Evolutionary conservation across 2,888 invertebrate species (phyloP).

Genomic region (Sepiola atlantica): DNA sequence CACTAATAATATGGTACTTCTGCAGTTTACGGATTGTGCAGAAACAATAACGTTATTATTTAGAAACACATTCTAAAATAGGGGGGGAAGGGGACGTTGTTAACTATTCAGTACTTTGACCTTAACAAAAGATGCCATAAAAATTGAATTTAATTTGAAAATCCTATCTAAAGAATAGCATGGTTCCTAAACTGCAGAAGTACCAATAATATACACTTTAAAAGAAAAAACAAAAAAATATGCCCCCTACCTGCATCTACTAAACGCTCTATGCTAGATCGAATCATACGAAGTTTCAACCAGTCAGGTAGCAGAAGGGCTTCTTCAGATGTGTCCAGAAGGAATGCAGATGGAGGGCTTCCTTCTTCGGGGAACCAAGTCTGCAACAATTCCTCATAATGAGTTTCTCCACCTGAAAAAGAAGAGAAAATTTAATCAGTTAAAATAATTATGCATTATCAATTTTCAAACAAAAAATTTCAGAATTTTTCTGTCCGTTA

Average conservation of each 20-base stretch:
- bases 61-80: too few species aligned
- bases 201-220: not conserved
- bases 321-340: slow-evolving; percentile 87
- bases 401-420: slow-evolving; percentile 51
- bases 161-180: too few species aligned
- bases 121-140: too few species aligned
- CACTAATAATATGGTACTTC: too few species aligned
- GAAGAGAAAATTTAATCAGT: not conserved
- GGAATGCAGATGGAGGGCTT: slow-evolving; percentile 85
- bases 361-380: slow-evolving; percentile 88
- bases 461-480: not conserved
- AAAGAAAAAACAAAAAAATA: not conserved
- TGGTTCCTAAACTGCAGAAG: too few species aligned
- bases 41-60: too few species aligned
- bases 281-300: slow-evolving; percentile 89
- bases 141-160: too few species aligned
- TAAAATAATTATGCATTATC: not conserved
- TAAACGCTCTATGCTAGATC: slow-evolving; percentile 86
- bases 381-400: slow-evolving; percentile 80
- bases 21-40: too few species aligned
- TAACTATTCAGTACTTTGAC: too few species aligned
- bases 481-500: too few species aligned
- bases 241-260: slow-evolving; percentile 81
- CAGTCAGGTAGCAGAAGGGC: slow-evolving; percentile 91
- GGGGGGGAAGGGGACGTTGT: too few species aligned